phyloP scores from a whole-genome alignment of 2,888 invertebrate species.

The Oegoconia quadripuncta region DNA sequence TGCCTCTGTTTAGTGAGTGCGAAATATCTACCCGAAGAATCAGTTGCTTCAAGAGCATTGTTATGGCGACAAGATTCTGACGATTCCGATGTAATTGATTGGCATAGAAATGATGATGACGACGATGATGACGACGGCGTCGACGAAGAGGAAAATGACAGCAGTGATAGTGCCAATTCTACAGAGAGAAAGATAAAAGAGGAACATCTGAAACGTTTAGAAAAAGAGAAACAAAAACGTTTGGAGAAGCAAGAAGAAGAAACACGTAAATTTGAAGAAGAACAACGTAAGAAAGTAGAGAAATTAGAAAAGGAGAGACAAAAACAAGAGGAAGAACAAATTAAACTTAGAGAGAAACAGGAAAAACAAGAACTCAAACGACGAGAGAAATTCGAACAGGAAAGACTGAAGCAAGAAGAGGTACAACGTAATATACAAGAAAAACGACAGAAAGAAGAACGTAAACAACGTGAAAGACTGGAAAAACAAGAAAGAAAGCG shows the following conservation, averaged over 20 bases:
- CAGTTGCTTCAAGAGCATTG: slow-evolving; percentile 34
- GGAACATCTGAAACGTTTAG: slow-evolving; percentile 37
- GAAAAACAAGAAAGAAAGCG: slow-evolving; percentile 40
- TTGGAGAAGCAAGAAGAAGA: slow-evolving; percentile 29
- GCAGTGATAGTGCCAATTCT: slow-evolving; percentile 26
- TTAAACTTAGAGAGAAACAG: slow-evolving; percentile 17
- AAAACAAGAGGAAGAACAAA: slow-evolving; percentile 26
- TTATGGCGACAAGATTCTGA: slow-evolving; percentile 41
- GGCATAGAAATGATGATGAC: slow-evolving; percentile 26
- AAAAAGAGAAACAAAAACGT: slow-evolving; percentile 37
- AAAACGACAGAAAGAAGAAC: slow-evolving; percentile 30
- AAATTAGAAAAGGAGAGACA: slow-evolving; percentile 18
- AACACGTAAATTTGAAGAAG: slow-evolving; percentile 26
- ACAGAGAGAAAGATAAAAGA: slow-evolving; percentile 27
- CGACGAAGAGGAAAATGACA: slow-evolving; percentile 31
- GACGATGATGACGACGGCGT: slow-evolving; percentile 24
- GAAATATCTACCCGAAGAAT: slow-evolving; percentile 63
- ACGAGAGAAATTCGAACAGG: slow-evolving; percentile 35
- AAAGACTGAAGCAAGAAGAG: slow-evolving; percentile 22
- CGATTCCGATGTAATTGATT: slow-evolving; percentile 41
- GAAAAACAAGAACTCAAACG: slow-evolving; percentile 26
- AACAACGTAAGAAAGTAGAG: slow-evolving; percentile 27
- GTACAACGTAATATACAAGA: slow-evolving; percentile 29
- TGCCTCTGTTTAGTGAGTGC: slow-evolving; percentile 59
- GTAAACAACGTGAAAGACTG: slow-evolving; percentile 37